These are phyloP conservation scores for Ambastaia sidthimunki DNA, from an alignment of 2,797 vertebrate species.

Conservation along the genomic window DNA sequence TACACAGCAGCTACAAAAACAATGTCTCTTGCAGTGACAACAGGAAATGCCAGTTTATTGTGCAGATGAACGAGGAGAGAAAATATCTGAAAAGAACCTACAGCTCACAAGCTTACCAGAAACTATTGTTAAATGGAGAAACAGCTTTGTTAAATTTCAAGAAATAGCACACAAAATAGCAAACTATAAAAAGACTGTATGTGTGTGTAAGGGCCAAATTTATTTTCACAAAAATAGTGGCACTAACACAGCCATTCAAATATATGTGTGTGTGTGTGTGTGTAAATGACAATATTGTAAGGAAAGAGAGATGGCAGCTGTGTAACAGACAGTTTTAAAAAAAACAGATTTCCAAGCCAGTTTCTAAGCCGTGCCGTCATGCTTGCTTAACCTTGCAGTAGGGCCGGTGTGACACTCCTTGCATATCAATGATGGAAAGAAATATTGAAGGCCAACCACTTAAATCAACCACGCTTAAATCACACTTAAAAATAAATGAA, in stretches of 20 bases:
- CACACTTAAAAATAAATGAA: no score
- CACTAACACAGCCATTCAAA: not conserved
- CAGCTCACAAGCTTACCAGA: not conserved
- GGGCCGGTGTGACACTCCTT: constrained; percentile 72
- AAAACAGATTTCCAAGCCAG: constrained; percentile 50
- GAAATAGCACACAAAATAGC: no score
- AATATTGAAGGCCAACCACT: constrained; percentile 74
- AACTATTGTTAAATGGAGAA: not conserved
- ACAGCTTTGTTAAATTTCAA: no score
- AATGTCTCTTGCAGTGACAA: constrained; percentile 73
- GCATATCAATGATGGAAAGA: constrained; percentile 80
- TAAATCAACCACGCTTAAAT: no score
- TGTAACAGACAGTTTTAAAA: constrained; percentile 9
- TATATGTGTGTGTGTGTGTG: not conserved
- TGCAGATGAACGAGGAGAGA: constrained; percentile 58
- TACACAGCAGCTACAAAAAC: constrained; percentile 71
- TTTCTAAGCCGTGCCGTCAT: constrained; percentile 76
- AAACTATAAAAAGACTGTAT: no score
- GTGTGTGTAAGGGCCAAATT: no score
- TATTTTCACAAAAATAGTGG: no score
- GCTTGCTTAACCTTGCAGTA: constrained; percentile 82
- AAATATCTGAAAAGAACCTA: constrained; percentile 32
- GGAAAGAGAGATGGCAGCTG: constrained; percentile 13
- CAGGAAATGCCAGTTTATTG: constrained; percentile 81
- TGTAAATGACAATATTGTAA: constrained; percentile 8